These are phyloP conservation scores for Lepidurus packardi DNA, from an alignment of 1,140 invertebrate species.

Conservation along the genomic window DNA sequence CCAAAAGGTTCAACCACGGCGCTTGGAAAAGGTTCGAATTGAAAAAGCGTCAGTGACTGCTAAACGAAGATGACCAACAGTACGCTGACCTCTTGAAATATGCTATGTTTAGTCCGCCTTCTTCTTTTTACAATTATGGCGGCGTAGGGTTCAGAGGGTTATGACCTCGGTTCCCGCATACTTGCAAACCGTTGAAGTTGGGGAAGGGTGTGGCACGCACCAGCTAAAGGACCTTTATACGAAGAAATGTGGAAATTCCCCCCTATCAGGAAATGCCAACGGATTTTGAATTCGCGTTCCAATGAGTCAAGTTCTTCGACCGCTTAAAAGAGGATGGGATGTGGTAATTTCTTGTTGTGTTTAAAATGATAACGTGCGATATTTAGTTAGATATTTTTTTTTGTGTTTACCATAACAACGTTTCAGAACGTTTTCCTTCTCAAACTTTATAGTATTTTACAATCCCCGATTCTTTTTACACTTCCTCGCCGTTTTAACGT, in stretches of 20 bases:
- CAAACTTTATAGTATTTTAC: no score
- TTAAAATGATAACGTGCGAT: no score
- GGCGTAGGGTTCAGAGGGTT: neutral
- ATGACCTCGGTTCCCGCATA: conserved; percentile 8
- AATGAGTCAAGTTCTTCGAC: no score
- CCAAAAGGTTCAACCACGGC: neutral
- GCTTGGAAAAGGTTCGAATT: neutral
- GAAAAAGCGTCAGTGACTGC: neutral
- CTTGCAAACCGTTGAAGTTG: neutral
- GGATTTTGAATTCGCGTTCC: neutral
- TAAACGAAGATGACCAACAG: neutral
- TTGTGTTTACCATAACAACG: neutral
- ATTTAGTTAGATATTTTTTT: neutral
- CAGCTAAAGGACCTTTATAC: neutral
- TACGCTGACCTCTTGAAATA: neutral
- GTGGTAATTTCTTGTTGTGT: neutral
- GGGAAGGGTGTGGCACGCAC: neutral
- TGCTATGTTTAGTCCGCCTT: neutral
- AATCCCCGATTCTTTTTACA: no score
- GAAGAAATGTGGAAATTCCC: neutral
- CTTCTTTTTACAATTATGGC: neutral
- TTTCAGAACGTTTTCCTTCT: no score
- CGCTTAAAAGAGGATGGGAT: neutral
- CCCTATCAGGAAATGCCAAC: conserved; percentile 9
- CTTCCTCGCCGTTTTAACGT: neutral